Percentiles rank a stretch among this genome's conserved stretches.
Evolutionary conservation across 2,888 invertebrate genomes (phyloP).

Genomic region (Pheosia gnoma): DNA sequence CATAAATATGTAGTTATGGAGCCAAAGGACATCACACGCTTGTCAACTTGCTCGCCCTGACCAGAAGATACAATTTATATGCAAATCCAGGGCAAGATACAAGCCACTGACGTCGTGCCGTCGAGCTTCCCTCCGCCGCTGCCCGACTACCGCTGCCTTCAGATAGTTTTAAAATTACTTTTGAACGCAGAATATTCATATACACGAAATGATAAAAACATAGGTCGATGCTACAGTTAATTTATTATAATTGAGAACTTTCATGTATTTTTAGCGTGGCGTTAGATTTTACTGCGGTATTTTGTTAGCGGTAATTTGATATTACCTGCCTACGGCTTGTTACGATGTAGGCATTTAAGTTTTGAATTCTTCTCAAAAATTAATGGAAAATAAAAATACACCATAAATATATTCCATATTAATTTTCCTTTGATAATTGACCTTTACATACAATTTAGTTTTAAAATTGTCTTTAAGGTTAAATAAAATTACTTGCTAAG

Average conservation of each 20-base stretch:
- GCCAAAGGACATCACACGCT: constrained; percentile 59
- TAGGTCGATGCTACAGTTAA: constrained; percentile 19
- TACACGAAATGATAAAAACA: constrained; percentile 22
- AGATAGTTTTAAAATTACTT: constrained; percentile 77
- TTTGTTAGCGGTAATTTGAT: neutral
- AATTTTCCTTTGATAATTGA: too few species aligned
- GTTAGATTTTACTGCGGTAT: neutral
- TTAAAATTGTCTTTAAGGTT: too few species aligned
- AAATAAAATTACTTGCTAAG: too few species aligned
- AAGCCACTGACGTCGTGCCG: constrained; percentile 67
- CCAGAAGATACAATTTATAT: constrained; percentile 85
- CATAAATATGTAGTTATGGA: constrained; percentile 59
- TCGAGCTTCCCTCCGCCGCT: constrained; percentile 41
- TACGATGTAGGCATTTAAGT: too few species aligned
- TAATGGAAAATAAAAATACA: too few species aligned
- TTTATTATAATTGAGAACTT: constrained; percentile 13
- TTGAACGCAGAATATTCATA: constrained; percentile 58
- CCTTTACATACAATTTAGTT: too few species aligned
- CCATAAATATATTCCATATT: too few species aligned
- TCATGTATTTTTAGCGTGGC: neutral
- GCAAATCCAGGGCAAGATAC: constrained; percentile 80
- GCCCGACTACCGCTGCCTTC: constrained; percentile 51
- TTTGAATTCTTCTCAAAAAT: too few species aligned
- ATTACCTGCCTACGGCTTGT: neutral
- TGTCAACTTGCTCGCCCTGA: constrained; percentile 78